Evolutionary conservation across 2,113 vertebrate species (phyloP), one percentile per base, ranked within the genome.

Genomic region (Xyrauchen texanus): DNA sequence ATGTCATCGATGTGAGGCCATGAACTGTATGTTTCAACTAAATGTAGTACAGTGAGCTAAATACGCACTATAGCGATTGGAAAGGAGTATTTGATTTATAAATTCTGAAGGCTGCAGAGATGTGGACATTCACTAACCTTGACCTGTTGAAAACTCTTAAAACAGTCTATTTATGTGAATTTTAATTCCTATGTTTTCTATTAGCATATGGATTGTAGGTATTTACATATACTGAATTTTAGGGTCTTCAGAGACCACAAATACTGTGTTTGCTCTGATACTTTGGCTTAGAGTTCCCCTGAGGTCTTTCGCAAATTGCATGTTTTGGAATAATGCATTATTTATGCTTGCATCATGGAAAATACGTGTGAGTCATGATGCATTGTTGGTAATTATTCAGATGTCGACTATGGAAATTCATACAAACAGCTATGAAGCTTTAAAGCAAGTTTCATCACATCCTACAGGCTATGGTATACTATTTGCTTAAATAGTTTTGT

Each of bases 1-100:
- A 69, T 34, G 15, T 68, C 47, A 34, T 15, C 13, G 13, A 15
- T 15, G 55, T 58, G 21, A 34, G 55, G 67, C 3, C 66, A 10
- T 57, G 34, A 71, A 55, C 68, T 44, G 34, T 12, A 71, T 45
- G 69, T 58, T 58, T 71, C 6, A 10, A n/a, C 68, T 70, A 4
- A 57, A 42, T 44, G 12, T n/a, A 7, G 13, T 58, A 10, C 53
- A 58, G 53, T 58, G n/a, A 58, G 55, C 55, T 58, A 58, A 58
- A 58, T 12, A 11, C 55, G 6, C 5, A 34, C 6, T 5, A 5
- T 12, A 7, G 55, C 7, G 4, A 11, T 4, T 2, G 6, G 11
- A 58, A n/a, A 12, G 3, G 21, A 34, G 21, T 58, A 6, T 58
- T 34, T 68, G 16, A 68, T 51, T 68, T 34, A 53, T 16, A 34